These are phyloP conservation scores for Aplocera efformata DNA, from an alignment of 2,888 invertebrate genomes.

Conservation along the genomic window DNA sequence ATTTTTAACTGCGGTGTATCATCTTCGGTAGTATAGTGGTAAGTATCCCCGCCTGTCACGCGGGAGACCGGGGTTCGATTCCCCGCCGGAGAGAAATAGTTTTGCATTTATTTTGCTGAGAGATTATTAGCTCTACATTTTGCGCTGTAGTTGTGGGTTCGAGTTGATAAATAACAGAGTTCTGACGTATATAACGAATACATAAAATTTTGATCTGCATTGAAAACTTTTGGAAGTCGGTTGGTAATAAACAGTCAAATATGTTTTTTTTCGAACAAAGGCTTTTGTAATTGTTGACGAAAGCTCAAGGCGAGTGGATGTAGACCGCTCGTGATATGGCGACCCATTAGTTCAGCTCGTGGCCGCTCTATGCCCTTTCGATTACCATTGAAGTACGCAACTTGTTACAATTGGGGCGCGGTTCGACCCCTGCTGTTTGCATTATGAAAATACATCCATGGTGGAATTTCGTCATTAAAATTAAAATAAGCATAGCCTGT, in stretches of 20 bases:
- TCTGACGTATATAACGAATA: no score
- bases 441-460: slow-evolving; percentile 6
- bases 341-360: slow-evolving; percentile 15
- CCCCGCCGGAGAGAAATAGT: slow-evolving; percentile 80
- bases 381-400: slow-evolving; percentile 16
- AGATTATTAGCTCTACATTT: not conserved
- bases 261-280: slow-evolving; percentile 1
- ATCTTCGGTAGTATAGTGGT: slow-evolving; percentile 81
- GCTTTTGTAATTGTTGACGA: slow-evolving; percentile 5
- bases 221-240: no score
- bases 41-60: slow-evolving; percentile 81
- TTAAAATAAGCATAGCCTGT: no score
- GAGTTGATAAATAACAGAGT: no score
- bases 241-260: no score
- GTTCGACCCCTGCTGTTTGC: slow-evolving; percentile 19
- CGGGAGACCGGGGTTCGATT: slow-evolving; percentile 82
- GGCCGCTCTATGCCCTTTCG: slow-evolving; percentile 20
- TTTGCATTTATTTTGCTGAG: slow-evolving; percentile 35
- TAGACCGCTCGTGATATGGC: slow-evolving; percentile 31
- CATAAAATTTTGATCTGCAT: no score
- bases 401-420: slow-evolving; percentile 14
- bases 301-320: slow-evolving; percentile 18
- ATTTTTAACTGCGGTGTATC: not conserved
- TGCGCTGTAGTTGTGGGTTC: no score
- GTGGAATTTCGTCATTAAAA: no score